Conservation (phyloP, 2,797 vertebrate species). For the Peromyscus nudipes region DNA sequence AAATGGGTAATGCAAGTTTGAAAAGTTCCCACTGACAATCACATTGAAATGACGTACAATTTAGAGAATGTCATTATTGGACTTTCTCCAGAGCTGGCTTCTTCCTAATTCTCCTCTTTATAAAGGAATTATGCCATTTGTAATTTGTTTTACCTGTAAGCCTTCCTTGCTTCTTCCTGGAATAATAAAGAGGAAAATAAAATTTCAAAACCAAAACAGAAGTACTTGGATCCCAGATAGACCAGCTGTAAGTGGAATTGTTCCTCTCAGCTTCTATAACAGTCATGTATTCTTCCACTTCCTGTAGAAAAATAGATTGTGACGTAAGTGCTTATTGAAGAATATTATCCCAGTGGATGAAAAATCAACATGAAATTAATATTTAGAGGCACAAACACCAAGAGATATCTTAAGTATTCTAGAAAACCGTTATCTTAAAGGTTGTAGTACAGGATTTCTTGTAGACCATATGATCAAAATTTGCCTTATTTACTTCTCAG, state of each 20-base stretch:
- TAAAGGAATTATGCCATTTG: constrained; percentile 72
- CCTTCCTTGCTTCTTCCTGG: constrained; percentile 54
- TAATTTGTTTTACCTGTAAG: constrained; percentile 80
- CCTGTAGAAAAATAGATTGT: neutral
- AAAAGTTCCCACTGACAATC: constrained; percentile 65
- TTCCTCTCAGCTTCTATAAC: constrained; percentile 49
- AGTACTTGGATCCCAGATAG: constrained; percentile 22
- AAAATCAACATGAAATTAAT: constrained; percentile 69
- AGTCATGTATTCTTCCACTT: neutral
- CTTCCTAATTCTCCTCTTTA: constrained; percentile 59
- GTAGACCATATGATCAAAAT: neutral
- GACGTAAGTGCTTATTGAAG: constrained; percentile 24
- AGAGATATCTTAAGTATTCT: constrained; percentile 11
- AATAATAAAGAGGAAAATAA: constrained; percentile 59
- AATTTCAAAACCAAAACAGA: constrained; percentile 47
- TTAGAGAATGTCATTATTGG: constrained; percentile 78
- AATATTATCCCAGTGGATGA: neutral
- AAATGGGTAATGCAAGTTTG: constrained; percentile 63
- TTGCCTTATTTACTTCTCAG: neutral
- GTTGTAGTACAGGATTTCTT: neutral
- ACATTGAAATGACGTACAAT: constrained; percentile 76
- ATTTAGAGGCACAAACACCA: constrained; percentile 47
- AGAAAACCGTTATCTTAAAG: constrained; percentile 47
- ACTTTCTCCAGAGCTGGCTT: constrained; percentile 69
- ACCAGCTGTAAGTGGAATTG: constrained; percentile 28